Base-by-base conservation (phyloP, 2,113 vertebrate genomes). In the Condylura cristata region DNA sequence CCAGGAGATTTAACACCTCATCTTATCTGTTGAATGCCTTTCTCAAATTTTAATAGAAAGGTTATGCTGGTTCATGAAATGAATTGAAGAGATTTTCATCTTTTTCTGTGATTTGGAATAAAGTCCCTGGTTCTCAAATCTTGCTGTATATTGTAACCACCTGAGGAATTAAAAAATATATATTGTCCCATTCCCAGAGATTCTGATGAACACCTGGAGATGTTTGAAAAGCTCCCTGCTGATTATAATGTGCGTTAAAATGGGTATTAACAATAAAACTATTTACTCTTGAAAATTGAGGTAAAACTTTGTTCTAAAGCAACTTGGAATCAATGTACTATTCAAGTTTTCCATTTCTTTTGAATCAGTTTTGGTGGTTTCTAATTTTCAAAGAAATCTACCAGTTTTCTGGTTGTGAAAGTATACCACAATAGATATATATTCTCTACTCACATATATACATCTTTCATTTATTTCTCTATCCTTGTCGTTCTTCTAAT, bases 381-480 rank as follows among this genome's bases (percentile, higher is more conserved):
- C 53, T 96, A 24, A 75, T 91, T 88, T 93, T 92, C 58, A 95
- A 87, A 32, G 41, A 93, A 88, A 91, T 70, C 20, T 41, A 37
- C 32, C 44, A 46, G 83, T 95, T 78, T 41, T 81, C 30, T 72
- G 72, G 22, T 34, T 86, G 10, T 90, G 41, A 90, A 83, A 93
- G 34, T 78, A 81, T 32, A 60, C 79, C 58, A 22, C 44, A 24
- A 72, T 58, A 81, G 68, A 82, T 76, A 11, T 60, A 48, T 79
- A 79, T n/a, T n/a, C 44, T 8, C 30, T 68, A 18, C 56, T 53
- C 79, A 80, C 22, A 28, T n/a, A 60, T 58, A 58, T 79, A 13
- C 18, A 53, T 63, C 14, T 61, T 68, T 70, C 61, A 28, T 79
- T 48, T 70, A 81, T 18, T 86, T 89, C 41, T 89, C 3, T 48